These are phyloP conservation scores for Euwallacea similis DNA, from an alignment of 1,140 invertebrate species.

Conservation along the genomic window DNA sequence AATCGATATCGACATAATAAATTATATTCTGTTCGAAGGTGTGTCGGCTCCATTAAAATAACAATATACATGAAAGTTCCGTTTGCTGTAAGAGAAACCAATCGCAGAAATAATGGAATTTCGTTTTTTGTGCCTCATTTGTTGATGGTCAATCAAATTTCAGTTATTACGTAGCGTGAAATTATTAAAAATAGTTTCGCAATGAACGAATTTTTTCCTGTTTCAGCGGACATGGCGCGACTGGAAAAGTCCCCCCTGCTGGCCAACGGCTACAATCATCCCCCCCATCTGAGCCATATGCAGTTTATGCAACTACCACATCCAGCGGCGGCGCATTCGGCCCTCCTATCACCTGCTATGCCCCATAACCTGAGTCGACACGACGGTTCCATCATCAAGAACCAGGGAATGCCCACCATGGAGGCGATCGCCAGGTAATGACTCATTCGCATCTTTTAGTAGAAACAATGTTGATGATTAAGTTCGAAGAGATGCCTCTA, in stretches of 20 bases:
- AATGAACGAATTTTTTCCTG: not conserved
- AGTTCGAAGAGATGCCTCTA: not conserved
- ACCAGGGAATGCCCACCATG: constrained; percentile 79
- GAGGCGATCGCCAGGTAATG: constrained; percentile 80
- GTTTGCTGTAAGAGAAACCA: constrained; percentile 6
- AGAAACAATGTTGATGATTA: not conserved
- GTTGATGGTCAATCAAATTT: not conserved
- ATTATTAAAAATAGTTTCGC: too few relatives aligned
- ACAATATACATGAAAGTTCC: constrained; percentile 23
- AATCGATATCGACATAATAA: constrained; percentile 20
- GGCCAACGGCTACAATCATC: constrained; percentile 92
- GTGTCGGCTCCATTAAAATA: constrained; percentile 22
- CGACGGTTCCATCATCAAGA: constrained; percentile 70
- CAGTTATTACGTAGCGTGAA: not conserved
- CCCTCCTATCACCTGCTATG: constrained; percentile 85
- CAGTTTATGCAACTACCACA: constrained; percentile 84
- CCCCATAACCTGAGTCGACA: constrained; percentile 75
- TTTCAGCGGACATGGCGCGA: constrained; percentile 74
- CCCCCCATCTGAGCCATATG: constrained; percentile 87
- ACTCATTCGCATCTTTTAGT: not conserved
- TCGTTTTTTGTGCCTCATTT: constrained; percentile 1
- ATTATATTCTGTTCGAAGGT: constrained; percentile 13
- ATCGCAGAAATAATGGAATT: not conserved
- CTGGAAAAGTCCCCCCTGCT: constrained; percentile 89
- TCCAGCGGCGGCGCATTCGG: constrained; percentile 68